Evolutionary conservation across 2,113 vertebrate genomes (phyloP), one percentile per base, ranked within the genome.

Genomic region (Datnioides undecimradiatus): DNA sequence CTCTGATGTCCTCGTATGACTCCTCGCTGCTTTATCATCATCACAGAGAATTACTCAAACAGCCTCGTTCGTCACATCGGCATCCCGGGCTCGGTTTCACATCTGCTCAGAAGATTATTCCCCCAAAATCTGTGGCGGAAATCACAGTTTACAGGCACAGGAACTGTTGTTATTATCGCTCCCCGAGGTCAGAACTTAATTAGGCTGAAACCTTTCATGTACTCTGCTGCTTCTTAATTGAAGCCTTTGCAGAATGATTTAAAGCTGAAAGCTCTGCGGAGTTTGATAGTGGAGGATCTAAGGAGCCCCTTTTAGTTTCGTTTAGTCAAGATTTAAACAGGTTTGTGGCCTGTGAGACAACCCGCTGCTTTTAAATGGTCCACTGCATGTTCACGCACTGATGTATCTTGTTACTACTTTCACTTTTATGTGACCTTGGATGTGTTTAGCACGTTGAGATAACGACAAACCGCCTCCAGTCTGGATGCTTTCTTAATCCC

Each of bases 141-240:
- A 74, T 79, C n/a, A 8, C 8, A 34, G 68, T 69, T 82, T 84
- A 45, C 64, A 76, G 66, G 62, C 76, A 31, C 29, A 70, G 79
- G 72, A 85, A 73, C 14, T 75, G 74, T 76, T 87, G 78, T 86
- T 66, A 23, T 48, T 49, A 73, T 76, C 27, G 2, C 48, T 64
- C 82, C 90, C 84, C 0, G 65, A 80, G 78, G 84, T 87, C 80
- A 66, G 62, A 82, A 65, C 70, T 80, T 87, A 89, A 91, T 89
- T 80, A 84, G 75, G 76, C 74, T 71, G 80, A 84, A 84, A 79
- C 34, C 82, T 83, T 90, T 88, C 82, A 85, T 87, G 79, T 90
- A 29, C 48, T 73, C 54, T 0, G 46, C 71, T 48, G 65, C 69
- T 23, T 79, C 70, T 40, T 83, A 79, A 87, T 78, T 66, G 68